Evolutionary conservation across 2,113 vertebrate genomes (phyloP).

Genomic region (Sula dactylatra): DNA sequence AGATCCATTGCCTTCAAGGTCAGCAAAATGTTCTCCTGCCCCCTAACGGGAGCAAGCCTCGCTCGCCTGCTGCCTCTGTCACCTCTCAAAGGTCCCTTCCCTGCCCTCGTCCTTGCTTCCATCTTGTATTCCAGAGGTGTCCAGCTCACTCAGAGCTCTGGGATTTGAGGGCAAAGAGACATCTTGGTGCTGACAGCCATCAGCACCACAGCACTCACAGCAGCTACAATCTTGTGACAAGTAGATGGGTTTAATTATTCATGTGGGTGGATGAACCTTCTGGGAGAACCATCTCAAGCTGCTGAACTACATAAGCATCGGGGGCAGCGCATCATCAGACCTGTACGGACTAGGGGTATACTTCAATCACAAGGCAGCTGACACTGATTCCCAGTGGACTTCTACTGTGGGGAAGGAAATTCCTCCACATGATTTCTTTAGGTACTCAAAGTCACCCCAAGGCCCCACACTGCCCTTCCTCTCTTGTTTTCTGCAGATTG

Average conservation of each 20-base stretch:
- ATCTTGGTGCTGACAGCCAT: not conserved
- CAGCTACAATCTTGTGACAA: not conserved
- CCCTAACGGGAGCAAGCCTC: not conserved
- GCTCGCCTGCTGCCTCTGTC: fast-evolving
- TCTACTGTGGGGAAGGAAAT: not conserved
- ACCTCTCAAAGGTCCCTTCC: not conserved
- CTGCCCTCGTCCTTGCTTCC: not conserved
- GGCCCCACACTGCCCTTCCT: not conserved
- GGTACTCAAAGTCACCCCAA: not conserved
- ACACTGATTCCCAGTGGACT: not conserved
- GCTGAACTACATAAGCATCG: not conserved
- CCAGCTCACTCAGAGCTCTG: not conserved
- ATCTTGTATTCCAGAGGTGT: not conserved
- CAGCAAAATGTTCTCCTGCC: not conserved
- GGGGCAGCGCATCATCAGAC: not conserved
- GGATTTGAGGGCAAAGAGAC: not conserved
- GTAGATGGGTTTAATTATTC: not conserved
- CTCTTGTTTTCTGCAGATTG: not conserved
- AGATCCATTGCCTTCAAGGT: not conserved
- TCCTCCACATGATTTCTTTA: not conserved
- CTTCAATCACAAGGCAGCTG: not conserved
- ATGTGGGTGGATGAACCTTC: not conserved
- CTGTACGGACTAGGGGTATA: not conserved
- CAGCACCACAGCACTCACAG: not conserved
- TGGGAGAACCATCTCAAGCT: not conserved